Evolutionary conservation across 1,140 invertebrate species (phyloP).

Genomic region (Holcopasites calliopsidis): DNA sequence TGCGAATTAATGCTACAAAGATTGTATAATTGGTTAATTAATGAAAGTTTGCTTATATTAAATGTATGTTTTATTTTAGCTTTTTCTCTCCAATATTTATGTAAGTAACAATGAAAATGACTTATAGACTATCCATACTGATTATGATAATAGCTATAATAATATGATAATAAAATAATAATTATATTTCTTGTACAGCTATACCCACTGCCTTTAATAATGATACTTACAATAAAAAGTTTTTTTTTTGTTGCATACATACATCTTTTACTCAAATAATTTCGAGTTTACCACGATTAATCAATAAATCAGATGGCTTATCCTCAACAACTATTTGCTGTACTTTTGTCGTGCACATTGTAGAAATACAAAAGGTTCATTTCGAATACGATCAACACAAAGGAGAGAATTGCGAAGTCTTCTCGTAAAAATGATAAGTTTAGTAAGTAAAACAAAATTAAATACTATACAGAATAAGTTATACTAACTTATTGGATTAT

Average conservation of each 20-base stretch:
- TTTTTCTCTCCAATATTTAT: slow-evolving; percentile 77
- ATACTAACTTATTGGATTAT: slow-evolving; percentile 26
- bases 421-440: slow-evolving; percentile 29
- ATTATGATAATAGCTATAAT: slow-evolving; percentile 73
- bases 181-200: slow-evolving; percentile 71
- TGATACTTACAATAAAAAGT: slow-evolving; percentile 70
- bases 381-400: slow-evolving; percentile 24
- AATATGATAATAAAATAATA: slow-evolving; percentile 78
- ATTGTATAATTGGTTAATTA: slow-evolving; percentile 28
- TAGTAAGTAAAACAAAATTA: slow-evolving; percentile 36
- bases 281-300: slow-evolving; percentile 39
- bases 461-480: slow-evolving; percentile 41
- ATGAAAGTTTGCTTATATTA: slow-evolving; percentile 68
- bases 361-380: slow-evolving; percentile 22
- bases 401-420: slow-evolving; percentile 18
- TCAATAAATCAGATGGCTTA: slow-evolving; percentile 33
- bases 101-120: slow-evolving; percentile 80
- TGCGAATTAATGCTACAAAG: neutral
- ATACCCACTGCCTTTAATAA: slow-evolving; percentile 76
- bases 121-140: slow-evolving; percentile 74
- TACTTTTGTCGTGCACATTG: slow-evolving; percentile 18
- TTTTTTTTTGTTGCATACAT: slow-evolving; percentile 50
- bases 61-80: slow-evolving; percentile 78
- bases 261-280: slow-evolving; percentile 41
- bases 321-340: slow-evolving; percentile 14